These are phyloP conservation scores for Cybosia mesomella DNA, from an alignment of 2,888 invertebrate species.

Conservation along the genomic window DNA sequence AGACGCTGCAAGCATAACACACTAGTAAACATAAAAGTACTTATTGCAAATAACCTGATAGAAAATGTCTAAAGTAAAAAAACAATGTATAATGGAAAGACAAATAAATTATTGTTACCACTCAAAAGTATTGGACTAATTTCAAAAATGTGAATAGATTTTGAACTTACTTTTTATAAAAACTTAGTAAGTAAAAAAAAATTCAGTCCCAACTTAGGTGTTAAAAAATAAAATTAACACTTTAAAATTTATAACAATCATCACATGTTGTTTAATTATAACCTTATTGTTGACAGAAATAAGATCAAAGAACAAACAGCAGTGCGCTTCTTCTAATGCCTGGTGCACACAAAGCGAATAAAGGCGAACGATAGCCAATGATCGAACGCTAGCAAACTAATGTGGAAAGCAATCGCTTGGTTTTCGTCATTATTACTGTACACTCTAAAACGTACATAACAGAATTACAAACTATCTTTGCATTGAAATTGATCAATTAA, in stretches of 20 bases:
- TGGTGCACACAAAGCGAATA: background rate
- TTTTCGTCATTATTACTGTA: no score
- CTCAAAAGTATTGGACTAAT: no score
- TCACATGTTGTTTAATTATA: background rate
- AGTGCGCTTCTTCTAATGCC: constrained; percentile 33
- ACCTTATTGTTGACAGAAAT: background rate
- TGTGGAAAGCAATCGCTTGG: background rate
- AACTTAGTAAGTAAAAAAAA: background rate
- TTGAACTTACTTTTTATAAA: no score
- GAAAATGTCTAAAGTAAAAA: background rate
- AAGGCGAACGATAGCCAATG: background rate
- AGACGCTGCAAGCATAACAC: constrained; percentile 87
- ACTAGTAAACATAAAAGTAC: background rate
- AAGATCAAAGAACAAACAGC: constrained; percentile 33
- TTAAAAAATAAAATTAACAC: background rate
- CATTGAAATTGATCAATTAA: no score
- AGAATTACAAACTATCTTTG: no score
- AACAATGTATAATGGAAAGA: background rate
- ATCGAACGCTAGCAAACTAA: background rate
- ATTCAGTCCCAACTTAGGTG: background rate
- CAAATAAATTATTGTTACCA: background rate
- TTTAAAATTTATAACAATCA: background rate
- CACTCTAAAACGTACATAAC: no score
- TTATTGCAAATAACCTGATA: background rate
- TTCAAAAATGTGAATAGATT: no score